phyloP scores from a whole-genome alignment of 1,140 invertebrate species.

The Popillia japonica region DNA sequence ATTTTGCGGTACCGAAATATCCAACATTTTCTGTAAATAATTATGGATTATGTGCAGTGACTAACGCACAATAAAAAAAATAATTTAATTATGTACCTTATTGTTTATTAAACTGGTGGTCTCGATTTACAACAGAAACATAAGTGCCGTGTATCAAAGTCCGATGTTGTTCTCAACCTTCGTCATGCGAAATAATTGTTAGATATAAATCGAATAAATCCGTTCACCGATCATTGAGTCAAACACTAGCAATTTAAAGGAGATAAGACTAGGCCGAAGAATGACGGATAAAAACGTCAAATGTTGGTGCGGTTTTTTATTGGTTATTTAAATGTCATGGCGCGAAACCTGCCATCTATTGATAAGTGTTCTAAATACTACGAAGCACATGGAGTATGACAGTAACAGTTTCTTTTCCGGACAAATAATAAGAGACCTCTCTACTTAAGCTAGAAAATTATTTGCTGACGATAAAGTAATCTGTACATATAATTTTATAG shows the following conservation, averaged over 20 bases:
- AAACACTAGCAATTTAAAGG: background rate
- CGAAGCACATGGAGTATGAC: no score
- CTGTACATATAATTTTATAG: no score
- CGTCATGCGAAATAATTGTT: background rate
- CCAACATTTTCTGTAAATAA: constrained; percentile 11
- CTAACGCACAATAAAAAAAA: background rate
- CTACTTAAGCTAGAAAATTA: no score
- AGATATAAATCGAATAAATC: background rate
- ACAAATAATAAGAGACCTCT: no score
- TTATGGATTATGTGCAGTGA: background rate
- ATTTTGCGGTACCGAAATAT: constrained; percentile 28
- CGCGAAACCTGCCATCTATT: no score
- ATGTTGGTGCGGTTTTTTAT: background rate
- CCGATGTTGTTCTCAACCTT: constrained; percentile 5
- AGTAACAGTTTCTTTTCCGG: no score
- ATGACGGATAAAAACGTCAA: background rate
- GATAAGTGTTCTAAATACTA: no score
- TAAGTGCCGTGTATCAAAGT: constrained; percentile 3
- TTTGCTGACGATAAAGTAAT: no score
- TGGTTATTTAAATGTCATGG: background rate
- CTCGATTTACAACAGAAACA: background rate
- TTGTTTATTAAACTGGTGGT: background rate
- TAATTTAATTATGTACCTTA: background rate
- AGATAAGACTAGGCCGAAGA: background rate
- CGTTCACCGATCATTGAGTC: background rate